Base-by-base conservation (phyloP, 2,888 invertebrate species). In the Dicranocentrus wangi region DNA sequence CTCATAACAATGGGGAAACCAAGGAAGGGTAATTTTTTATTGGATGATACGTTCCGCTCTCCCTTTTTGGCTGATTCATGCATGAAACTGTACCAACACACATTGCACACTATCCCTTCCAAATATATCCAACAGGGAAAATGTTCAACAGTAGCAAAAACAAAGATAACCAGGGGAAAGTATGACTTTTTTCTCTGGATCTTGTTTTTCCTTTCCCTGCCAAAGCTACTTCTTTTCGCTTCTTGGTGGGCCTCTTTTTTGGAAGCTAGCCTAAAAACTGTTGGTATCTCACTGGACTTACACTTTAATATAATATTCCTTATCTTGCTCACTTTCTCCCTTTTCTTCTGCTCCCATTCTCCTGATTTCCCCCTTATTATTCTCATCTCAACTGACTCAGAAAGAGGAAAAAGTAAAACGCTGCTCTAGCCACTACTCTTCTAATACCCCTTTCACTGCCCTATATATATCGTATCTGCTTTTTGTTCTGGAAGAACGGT, bases 401-500 rank as follows among this genome's bases (percentile, higher is more conserved):
- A 21, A 19, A 7, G n/a, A 28, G 60, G 61, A n/a, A 32, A 32
- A 17, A 61, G 61, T 61, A 61, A 32, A 61, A n/a, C n/a, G n/a
- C n/a, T n/a, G n/a, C n/a, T n/a, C n/a, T 51, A 51, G 10, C 7
- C 51, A 51, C n/a, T n/a, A 7, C 51, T n/a, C 5, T n/a, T n/a
- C 51, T 51, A 3, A 10, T 13, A 15, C 42, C 17, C 1, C 15
- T 43, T 65, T 42, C 23, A 23, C 65, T 65, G 63, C 39, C n/a
- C 51, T 51, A 8, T 47, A 47, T 5, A 13, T 55, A 61, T 61
- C 8, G 58, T 32, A 32, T 32, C 32, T 17, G 23, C 32, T 32
- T 68, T 68, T 27, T 53, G 68, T 68, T 68, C 51, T 68, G 68
- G 51, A 68, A 68, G 68, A 68, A 51, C 28, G 68, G 28, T 51